These are phyloP conservation scores for Syngnathus scovelli DNA, from an alignment of 2,113 vertebrate genomes.

Conservation along the genomic window DNA sequence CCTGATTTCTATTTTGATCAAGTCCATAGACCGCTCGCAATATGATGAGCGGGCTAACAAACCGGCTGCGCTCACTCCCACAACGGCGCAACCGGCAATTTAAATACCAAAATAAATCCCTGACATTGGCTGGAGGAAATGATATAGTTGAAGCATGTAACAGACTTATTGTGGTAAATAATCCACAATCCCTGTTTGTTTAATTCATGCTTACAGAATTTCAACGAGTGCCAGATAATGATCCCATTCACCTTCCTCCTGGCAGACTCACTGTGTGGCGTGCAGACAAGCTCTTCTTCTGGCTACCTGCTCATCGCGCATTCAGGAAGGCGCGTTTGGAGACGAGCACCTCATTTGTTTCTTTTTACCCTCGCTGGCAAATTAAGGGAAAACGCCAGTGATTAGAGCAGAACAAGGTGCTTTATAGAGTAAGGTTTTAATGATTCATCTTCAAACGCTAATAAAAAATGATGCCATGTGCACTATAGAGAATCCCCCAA, in stretches of 20 bases:
- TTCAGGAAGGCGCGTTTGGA: slow-evolving; percentile 18
- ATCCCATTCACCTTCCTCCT: slow-evolving; percentile 68
- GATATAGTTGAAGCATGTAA: slow-evolving; percentile 12
- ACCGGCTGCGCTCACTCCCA: too few species aligned
- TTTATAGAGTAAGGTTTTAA: slow-evolving; percentile 37
- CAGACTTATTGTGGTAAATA: neutral
- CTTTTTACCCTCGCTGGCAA: slow-evolving; percentile 22
- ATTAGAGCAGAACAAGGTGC: slow-evolving; percentile 17
- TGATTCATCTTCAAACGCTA: slow-evolving; percentile 51
- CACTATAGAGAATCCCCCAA: slow-evolving; percentile 55
- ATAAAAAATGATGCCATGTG: slow-evolving; percentile 51
- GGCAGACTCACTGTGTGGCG: slow-evolving; percentile 62
- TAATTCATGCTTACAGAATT: slow-evolving; percentile 55
- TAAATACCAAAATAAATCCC: too few species aligned
- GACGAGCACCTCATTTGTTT: slow-evolving; percentile 17
- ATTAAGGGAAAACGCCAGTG: slow-evolving; percentile 36
- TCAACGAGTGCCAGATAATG: slow-evolving; percentile 62
- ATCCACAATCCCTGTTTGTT: slow-evolving; percentile 46
- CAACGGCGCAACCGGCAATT: too few species aligned
- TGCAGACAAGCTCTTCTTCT: slow-evolving; percentile 57
- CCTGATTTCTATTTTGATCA: neutral
- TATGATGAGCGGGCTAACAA: too few species aligned
- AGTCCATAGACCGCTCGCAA: neutral
- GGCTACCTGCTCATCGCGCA: slow-evolving; percentile 47
- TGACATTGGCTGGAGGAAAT: neutral